Base-by-base conservation (phyloP, 2,888 invertebrate species). In the Petrolisthes cinctipes region DNA sequence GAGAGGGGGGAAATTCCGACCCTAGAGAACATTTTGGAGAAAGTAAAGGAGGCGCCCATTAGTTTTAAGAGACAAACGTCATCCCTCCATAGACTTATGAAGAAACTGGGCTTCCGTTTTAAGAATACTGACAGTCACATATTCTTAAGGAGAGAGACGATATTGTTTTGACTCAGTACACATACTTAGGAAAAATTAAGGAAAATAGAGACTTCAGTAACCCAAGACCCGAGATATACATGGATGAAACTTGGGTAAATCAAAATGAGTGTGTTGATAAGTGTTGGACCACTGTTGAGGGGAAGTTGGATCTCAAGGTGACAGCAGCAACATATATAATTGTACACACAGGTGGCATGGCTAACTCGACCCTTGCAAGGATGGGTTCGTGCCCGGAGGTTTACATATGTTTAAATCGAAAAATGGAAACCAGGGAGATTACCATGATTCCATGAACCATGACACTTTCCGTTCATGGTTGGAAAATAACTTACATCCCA, bases 401-500 rank as follows among this genome's bases (percentile, higher is more conserved):
- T 9, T 76, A 37, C 17, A 51, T 9, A 76, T 76, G 51, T 23
- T 76, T 17, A 37, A 1, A 17, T 76, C 75, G 11, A 76, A 20
- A 37, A 80, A 80, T 80, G 80, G 1, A 9, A 20, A n/a, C n/a
- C 4, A 80, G 11, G 80, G 80, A 4, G 80, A 80, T 23, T 80
- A 80, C 11, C 80, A 56, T 56, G 80, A 80, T 17, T 54, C 80
- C 11, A 80, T 56, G 80, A 56, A 80, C 20, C 80, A 80, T 23
- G 4, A 80, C 9, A 51, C 5, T 6, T 79, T 79, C 51, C 53
- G 3, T 9, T 9, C 5, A 2, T 80, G 80, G 80, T 56, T 80
- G 11, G 56, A 80, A 20, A 11, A 80, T 4, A 4, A 80, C 4
- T 9, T 80, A 20, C 20, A 80, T 80, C 23, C 80, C 80, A 20